A percentile compares a stretch with the other conserved stretches of the same genome.
Evolutionary conservation across 92 coral and sea anemone species (phyloP).

Genomic region (Parazoanthus darwini): DNA sequence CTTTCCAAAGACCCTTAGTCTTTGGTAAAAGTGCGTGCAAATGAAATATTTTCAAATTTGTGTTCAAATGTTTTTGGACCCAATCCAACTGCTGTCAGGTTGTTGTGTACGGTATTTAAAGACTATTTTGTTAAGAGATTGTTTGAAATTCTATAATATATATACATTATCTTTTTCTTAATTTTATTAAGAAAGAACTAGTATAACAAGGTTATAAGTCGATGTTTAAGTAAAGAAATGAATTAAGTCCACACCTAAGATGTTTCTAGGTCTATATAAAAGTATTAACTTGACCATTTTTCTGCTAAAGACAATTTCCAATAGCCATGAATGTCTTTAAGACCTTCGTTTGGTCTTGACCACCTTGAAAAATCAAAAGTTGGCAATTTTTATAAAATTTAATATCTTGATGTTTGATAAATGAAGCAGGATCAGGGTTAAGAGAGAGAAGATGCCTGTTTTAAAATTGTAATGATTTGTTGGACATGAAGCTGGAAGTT

Average conservation of each 20-base stretch:
- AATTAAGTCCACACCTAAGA: background rate
- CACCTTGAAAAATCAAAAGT: no score
- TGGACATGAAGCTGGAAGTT: no score
- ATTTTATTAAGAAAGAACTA: background rate
- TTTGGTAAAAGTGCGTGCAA: background rate
- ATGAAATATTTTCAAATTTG: no score
- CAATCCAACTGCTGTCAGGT: background rate
- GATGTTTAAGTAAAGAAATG: background rate
- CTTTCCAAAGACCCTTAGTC: no score
- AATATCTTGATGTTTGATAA: no score
- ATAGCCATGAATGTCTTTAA: background rate
- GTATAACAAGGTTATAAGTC: background rate
- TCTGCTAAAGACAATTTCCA: background rate
- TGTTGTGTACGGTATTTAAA: background rate
- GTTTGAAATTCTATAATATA: slow-evolving; percentile 37
- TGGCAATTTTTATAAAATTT: no score
- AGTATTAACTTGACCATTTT: background rate
- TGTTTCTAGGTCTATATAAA: background rate
- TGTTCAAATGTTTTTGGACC: background rate
- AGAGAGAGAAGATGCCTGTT: no score
- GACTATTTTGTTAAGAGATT: slow-evolving; percentile 7
- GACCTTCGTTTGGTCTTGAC: no score
- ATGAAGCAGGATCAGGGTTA: no score
- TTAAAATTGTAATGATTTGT: no score
- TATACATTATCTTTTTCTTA: slow-evolving; percentile 9